Conservation (phyloP, 2,888 invertebrate genomes). For the Polietes domitor region DNA sequence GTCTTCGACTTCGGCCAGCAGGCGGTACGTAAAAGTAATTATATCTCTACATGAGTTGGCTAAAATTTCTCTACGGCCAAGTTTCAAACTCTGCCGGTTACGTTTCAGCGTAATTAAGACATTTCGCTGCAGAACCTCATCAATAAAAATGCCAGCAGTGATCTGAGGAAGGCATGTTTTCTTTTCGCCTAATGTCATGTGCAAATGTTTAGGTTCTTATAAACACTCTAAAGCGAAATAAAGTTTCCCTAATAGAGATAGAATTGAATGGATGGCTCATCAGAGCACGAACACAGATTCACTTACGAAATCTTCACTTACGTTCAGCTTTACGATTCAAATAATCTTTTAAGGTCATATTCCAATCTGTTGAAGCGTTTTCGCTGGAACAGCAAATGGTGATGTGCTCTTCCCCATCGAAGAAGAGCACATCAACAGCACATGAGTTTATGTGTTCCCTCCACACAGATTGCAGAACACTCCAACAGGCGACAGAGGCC, state of each 20-base stretch:
- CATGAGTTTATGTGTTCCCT: slow-evolving; percentile 53
- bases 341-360: slow-evolving; percentile 57
- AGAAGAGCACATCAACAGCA: slow-evolving; percentile 8
- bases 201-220: slow-evolving; percentile 11
- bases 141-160: neutral
- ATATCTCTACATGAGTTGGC: neutral
- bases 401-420: neutral
- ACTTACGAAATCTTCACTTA: neutral
- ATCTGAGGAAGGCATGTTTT: neutral
- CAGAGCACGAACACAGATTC: neutral
- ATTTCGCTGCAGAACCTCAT: neutral
- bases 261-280: neutral
- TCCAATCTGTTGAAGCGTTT: neutral
- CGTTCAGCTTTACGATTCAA: slow-evolving; percentile 19
- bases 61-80: no score
- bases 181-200: neutral
- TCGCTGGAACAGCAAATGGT: slow-evolving; percentile 20
- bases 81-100: neutral
- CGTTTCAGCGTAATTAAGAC: slow-evolving; percentile 3
- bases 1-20: neutral
- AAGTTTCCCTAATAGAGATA: neutral
- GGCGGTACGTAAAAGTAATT: neutral
- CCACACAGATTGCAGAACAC: slow-evolving; percentile 24
- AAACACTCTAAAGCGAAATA: neutral
- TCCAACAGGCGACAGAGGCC: neutral